Conservation (phyloP, 2,888 invertebrate species). For the Carcina quercana region DNA sequence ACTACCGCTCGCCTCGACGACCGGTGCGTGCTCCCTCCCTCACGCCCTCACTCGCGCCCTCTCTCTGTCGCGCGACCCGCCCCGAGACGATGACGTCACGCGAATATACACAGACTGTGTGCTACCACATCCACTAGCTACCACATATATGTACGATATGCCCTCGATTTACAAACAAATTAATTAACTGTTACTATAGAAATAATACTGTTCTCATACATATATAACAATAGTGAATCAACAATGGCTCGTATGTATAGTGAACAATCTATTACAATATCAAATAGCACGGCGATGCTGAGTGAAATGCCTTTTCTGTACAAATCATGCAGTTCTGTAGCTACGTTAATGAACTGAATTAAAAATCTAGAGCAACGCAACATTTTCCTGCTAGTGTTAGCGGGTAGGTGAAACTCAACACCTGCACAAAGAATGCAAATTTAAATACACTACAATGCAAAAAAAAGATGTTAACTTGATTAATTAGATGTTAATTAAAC, state of each 20-base stretch:
- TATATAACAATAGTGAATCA: too few species aligned
- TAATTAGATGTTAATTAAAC: constrained; percentile 57
- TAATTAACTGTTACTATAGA: constrained; percentile 44
- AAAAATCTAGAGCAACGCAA: constrained; percentile 64
- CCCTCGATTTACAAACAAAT: constrained; percentile 56
- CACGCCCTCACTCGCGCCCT: constrained; percentile 13
- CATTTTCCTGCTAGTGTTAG: constrained; percentile 74
- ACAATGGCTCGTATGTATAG: too few species aligned
- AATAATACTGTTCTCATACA: constrained; percentile 19
- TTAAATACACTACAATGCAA: constrained; percentile 70
- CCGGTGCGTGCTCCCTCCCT: constrained; percentile 12
- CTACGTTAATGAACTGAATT: constrained; percentile 38
- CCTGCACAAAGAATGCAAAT: constrained; percentile 72
- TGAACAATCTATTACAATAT: constrained; percentile 20
- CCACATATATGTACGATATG: constrained; percentile 50
- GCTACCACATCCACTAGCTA: constrained; percentile 66
- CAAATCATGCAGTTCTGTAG: constrained; percentile 54
- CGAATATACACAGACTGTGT: constrained; percentile 31
- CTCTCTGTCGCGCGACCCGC: constrained; percentile 14
- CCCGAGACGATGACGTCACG: too few species aligned
- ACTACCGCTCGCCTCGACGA: constrained; percentile 33
- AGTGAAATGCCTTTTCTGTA: constrained; percentile 49
- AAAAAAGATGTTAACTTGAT: constrained; percentile 49
- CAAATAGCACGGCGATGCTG: constrained; percentile 43
- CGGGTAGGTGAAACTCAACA: constrained; percentile 70